Base-by-base conservation (phyloP, 2,797 vertebrate species). In the Cetoscarus ocellatus region DNA sequence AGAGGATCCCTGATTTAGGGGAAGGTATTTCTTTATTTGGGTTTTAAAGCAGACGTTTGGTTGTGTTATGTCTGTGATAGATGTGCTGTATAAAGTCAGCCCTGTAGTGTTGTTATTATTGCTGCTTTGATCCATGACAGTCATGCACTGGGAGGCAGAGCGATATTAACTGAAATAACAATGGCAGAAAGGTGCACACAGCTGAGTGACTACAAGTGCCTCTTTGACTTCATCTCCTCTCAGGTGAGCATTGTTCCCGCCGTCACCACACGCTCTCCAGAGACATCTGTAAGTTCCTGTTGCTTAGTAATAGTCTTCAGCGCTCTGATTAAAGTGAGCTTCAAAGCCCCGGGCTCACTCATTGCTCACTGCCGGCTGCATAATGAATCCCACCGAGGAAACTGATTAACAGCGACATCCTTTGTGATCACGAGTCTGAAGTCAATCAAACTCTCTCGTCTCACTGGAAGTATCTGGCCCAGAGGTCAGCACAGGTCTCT, bases 291-390 rank as follows among this genome's bases (percentile, higher is more conserved):
- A 78, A 92, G 88, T 93, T 93, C 83, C 87, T 88, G 93, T 93
- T 96, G 92, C 94, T 94, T 95, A 92, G 95, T 92, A 94, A 94
- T 93, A 67, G 58, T 88, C 88, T 84, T 85, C 91, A 92, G 94
- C 61, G 89, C 77, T 68, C 73, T 94, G 93, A 94, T 94, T 87
- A 94, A 88, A 86, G 86, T 89, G 86, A 94, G 91, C 92, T 94
- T 95, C 94, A 95, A 95, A 95, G 94, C 93, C 92, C 91, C 82
- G 85, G 88, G 91, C 85, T 82, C 61, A 50, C 89, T 92, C 91
- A 93, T 93, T 94, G 95, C 90, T 87, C 88, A 86, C 67, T 76
- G 82, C 84, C 84, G 94, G 90, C 84, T 89, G 92, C 86, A 94
- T 93, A 95, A 95, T 92, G 83, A 95, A 92, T 90, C 92, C 91